Percentiles rank a stretch among this genome's conserved stretches.
Conservation (phyloP, 1,140 invertebrate species). For the Drosophila parvula region DNA sequence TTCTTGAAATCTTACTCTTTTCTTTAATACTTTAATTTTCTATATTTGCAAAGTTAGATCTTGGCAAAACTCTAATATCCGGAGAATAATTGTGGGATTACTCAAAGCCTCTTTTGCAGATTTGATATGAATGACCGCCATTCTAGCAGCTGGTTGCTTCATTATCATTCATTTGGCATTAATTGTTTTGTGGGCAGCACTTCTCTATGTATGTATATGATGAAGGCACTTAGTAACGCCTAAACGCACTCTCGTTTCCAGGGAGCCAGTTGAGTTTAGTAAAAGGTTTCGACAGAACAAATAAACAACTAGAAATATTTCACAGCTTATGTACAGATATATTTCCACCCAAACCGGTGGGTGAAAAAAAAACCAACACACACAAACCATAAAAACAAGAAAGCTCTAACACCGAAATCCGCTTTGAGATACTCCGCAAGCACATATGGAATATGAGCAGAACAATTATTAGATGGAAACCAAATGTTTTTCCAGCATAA, state of each 20-base stretch:
- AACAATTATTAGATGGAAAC: slow-evolving; percentile 75
- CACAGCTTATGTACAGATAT: slow-evolving; percentile 21
- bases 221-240: slow-evolving; percentile 7
- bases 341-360: not conserved
- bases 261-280: slow-evolving; percentile 8
- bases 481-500: slow-evolving; percentile 66
- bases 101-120: slow-evolving; percentile 23
- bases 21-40: too few species aligned
- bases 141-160: not conserved
- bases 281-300: slow-evolving; percentile 25
- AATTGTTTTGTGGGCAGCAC: slow-evolving; percentile 11
- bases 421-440: slow-evolving; percentile 58
- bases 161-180: slow-evolving; percentile 40
- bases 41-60: not conserved
- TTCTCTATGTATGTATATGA: slow-evolving; percentile 17
- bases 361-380: slow-evolving; percentile 1
- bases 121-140: not conserved
- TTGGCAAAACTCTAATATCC: slow-evolving; percentile 2
- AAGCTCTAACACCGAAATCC: slow-evolving; percentile 65
- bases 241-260: slow-evolving; percentile 4
- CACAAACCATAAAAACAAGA: slow-evolving; percentile 23
- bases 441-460: slow-evolving; percentile 60
- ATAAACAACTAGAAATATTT: slow-evolving; percentile 29
- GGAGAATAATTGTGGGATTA: slow-evolving; percentile 16
- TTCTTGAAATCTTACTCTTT: too few species aligned